Base-by-base conservation (phyloP, 1,140 invertebrate species). In the Muscidifurax raptorellus region DNA sequence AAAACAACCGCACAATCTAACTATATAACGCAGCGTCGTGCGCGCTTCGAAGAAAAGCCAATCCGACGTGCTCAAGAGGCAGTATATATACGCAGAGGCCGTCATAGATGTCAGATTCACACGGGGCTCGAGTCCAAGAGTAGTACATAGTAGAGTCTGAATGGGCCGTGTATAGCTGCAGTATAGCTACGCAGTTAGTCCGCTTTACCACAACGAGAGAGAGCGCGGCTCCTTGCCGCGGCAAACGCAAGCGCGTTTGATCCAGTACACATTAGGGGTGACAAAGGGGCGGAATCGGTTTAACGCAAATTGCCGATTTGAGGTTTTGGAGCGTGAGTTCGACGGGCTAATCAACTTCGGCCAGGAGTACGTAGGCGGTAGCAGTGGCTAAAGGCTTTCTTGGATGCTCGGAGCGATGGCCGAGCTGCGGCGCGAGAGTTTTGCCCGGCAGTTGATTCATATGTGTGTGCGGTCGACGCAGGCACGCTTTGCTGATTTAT, bases 261-360 rank as follows among this genome's bases (percentile, higher is more conserved):
- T 82, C 44, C 80, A 12, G 28, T 32, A 72, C 71, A 64, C 52
- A 28, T 75, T 75, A 47, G 30, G 28, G 47, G 40, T 67, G 52
- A 82, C 72, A 44, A 44, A 59, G 59, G 72, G 28, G 25, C 22
- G 47, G 44, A 75, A 75, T 82, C 52, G 81, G 81, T 67, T 82
- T 67, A 69, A 83, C 59, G 75, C 82, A 69, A 83, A 83, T 83
- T 47, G 32, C 25, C 44, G 75, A 83, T 83, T 83, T 69, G 82
- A 78, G 82, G 59, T 78, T 78, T 83, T 28, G 18, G 75, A 69
- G 52, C 67, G 25, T 30, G 27, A 69, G 27, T 27, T 3, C 25
- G 67, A 69, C 67, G 27, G 25, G 81, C 47, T 82, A 76, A 82
- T 82, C 81, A 82, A 67, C 30, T 72, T 75, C 66, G 72, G 7